Evolutionary conservation across 1,140 invertebrate genomes (phyloP).

Genomic region (Telenomus remus): DNA sequence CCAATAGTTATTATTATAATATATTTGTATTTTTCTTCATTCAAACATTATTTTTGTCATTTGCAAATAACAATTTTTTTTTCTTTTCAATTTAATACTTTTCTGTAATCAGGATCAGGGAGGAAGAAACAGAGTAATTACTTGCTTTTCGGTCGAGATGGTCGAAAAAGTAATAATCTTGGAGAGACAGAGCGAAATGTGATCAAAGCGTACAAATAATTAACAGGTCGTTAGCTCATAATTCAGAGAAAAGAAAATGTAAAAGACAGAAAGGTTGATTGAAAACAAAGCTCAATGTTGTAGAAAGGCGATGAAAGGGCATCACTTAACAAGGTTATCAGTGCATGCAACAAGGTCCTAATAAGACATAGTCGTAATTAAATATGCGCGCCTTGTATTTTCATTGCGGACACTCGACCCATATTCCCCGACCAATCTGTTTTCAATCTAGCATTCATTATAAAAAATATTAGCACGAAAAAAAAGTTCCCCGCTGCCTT

Average conservation of each 20-base stretch:
- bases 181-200: too few species aligned
- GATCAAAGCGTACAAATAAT: too few species aligned
- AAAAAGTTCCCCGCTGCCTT: slow-evolving; percentile 8
- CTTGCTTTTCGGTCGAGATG: too few species aligned
- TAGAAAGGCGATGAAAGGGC: slow-evolving; percentile 53
- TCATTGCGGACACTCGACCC: slow-evolving; percentile 42
- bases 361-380: slow-evolving; percentile 48
- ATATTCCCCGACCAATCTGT: slow-evolving; percentile 43
- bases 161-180: too few species aligned
- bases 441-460: slow-evolving; percentile 52
- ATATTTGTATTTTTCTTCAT: too few species aligned
- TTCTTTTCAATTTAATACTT: too few species aligned
- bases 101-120: too few species aligned
- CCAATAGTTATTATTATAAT: too few species aligned
- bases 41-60: too few species aligned
- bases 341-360: slow-evolving; percentile 46
- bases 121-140: too few species aligned
- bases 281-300: slow-evolving; percentile 34
- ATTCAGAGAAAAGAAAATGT: slow-evolving; percentile 14
- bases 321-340: slow-evolving; percentile 54
- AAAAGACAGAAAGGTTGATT: slow-evolving; percentile 42
- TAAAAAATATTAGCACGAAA: slow-evolving; percentile 11
- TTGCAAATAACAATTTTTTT: too few species aligned
- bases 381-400: slow-evolving; percentile 49
- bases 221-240: background rate